Evolutionary conservation across 2,888 invertebrate species (phyloP), one percentile per base, ranked within the genome.

Genomic region (Eupithecia centaureata): DNA sequence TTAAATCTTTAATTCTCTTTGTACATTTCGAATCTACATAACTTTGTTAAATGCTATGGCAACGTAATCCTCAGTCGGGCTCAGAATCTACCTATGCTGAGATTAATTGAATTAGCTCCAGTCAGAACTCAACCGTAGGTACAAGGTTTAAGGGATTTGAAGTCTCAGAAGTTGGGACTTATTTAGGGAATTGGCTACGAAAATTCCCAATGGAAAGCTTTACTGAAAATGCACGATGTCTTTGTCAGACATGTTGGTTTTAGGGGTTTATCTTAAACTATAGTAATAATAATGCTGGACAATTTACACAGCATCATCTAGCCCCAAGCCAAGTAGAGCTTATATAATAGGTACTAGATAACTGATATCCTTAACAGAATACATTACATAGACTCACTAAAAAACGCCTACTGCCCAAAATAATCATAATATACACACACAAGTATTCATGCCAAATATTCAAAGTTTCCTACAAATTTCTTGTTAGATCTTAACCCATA

Each of bases 51-150:
- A 52, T 5, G 52, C 65, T 62, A 59, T 58, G 13, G n/a, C 38
- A 30, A 15, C 30, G 30, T 60, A 63, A 52, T 61, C 47, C 63
- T 60, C 12, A 28, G 7, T 12, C 52, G 18, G 30, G 25, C 33
- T 61, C 59, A 7, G 28, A 52, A 61, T 62, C 42, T 32, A 30
- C 58, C 54, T 58, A 72, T 73, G 73, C 69, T 54, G 73, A 78
- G 70, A 79, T 79, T 80, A 82, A 82, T 82, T 78, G 71, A 80
- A 82, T 82, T 77, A 79, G 74, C 69, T 64, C 52, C 61, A 75
- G 69, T 74, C 70, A 65, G 61, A 73, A 62, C 71, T 62, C 57
- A 13, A 52, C 52, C 59, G 54, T 28, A 27, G 54, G 61, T 58
- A 54, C 54, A 61, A 56, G 60, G 61, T 75, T 73, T 68, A 63